Base-by-base conservation (phyloP, 2,888 invertebrate genomes). In the Diplolepis rosae region DNA sequence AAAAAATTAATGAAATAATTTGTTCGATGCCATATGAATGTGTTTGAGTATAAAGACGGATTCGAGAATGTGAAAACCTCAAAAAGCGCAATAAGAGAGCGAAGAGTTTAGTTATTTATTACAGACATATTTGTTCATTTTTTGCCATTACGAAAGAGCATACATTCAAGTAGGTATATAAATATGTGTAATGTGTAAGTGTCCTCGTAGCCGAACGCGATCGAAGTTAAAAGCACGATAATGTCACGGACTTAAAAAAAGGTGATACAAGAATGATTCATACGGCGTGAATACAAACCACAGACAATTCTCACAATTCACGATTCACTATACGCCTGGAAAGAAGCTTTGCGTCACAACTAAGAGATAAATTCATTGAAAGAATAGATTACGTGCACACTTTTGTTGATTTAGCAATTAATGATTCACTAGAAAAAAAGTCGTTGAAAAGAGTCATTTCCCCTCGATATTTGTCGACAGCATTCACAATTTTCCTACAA, bases 201-300 rank as follows among this genome's bases (percentile, higher is more conserved):
- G 18, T 45, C 18, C 45, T 18, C 22, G 18, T 32, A 18, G 51
- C n/a, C 7, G 27, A 30, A 61, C n/a, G 35, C 35, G 35, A 61
- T 61, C 35, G 61, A 61, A 27, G 22, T 35, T 39, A 24, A 61
- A 61, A 61, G 61, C 35, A 61, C 39, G 61, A 61, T 61, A 56
- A 22, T 61, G 61, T 61, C 61, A 61, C 18, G n/a, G 61, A 22
- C 22, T 61, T 61, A 24, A 61, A 61, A 61, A 61, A 61, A 61
- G 61, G 35, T 61, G 61, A 61, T 61, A 61, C 61, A 35, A 24
- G 61, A 61, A 61, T 61, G 61, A 61, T 61, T 61, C 61, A 39
- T 61, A 22, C 11, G 61, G 32, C 61, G 35, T 22, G 61, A 35
- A 54, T 35, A 18, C 30, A 27, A 52, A 7, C 45, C 18, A 45